Percentiles rank a stretch among this genome's conserved stretches.
Evolutionary conservation across 2,113 vertebrate genomes (phyloP).

Genomic region (Origma solitaria): DNA sequence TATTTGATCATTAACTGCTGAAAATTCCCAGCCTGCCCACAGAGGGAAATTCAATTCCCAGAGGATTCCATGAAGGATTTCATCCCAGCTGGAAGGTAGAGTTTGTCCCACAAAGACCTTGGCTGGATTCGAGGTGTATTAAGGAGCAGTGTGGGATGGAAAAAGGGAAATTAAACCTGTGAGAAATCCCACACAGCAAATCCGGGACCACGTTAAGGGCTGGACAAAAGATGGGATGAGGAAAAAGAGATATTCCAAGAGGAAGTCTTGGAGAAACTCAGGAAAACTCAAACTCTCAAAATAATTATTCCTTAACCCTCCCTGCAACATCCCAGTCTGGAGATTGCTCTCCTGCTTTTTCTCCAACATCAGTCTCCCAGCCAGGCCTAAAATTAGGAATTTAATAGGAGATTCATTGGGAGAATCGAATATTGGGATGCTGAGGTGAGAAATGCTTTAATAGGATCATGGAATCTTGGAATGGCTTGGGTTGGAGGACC

Average conservation of each 20-base stretch:
- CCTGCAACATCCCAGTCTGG: too few species aligned
- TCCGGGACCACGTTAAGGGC: background rate
- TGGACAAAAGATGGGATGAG: background rate
- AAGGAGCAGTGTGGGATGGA: background rate
- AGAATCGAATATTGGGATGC: background rate
- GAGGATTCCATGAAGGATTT: background rate
- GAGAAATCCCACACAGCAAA: background rate
- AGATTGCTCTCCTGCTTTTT: background rate
- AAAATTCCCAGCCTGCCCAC: background rate
- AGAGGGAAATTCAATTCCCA: background rate
- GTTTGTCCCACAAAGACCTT: too few species aligned
- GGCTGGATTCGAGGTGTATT: background rate
- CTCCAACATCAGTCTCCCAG: background rate
- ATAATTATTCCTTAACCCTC: too few species aligned
- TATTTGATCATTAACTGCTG: background rate
- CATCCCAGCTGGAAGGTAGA: background rate
- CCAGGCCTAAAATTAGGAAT: background rate
- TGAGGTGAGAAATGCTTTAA: background rate
- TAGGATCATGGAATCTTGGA: background rate
- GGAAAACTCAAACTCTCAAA: background rate
- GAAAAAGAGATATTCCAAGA: background rate
- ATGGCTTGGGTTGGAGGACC: background rate
- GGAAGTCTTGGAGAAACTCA: background rate
- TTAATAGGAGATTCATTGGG: background rate
- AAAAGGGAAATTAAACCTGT: background rate